Base-by-base conservation (phyloP, 2,888 invertebrate genomes). In the Epirrita christyi region DNA sequence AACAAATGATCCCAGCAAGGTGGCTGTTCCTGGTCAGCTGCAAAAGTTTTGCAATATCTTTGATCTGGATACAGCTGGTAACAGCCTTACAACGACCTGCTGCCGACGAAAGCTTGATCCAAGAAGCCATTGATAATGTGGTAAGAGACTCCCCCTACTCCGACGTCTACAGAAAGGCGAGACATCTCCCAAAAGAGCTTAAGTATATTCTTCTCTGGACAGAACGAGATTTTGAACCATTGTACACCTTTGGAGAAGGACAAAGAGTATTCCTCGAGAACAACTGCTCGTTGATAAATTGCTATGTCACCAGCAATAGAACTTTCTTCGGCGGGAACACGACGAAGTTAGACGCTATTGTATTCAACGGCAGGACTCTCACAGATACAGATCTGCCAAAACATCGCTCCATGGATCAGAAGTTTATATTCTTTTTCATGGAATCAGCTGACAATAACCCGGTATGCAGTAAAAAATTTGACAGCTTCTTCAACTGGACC, bases 401-500 rank as follows among this genome's bases (percentile, higher is more conserved):
- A 7, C 28, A 42, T 1, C 71, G 91, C 34, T 77, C 80, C 0
- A 62, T 67, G 0, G 72, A 78, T 15, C 91, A 92, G 52, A 85
- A 84, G 62, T 92, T 86, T 52, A 82, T 92, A 49, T 90, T 68
- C 59, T 75, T 88, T 42, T 85, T 83, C 42, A 80, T 81, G 72
- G 92, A 92, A 65, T 91, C 92, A 0, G 70, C 88, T 0, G 81
- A 83, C 1, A 83, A 88, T 59, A 80, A 75, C 51, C 89, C 89
- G 0, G 70, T 85, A 0, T 90, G 89, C 56, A 58, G 62, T 4
- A 40, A 66, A 1, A 48, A 56, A 21, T 89, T 75, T 34, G 83
- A 92, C 11, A 70, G 74, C 4, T 90, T 81, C 56, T 92, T 92
- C 42, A 91, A 92, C 61, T 86, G 84, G 85, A 91, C 91, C 0